phyloP scores from a whole-genome alignment of 2,797 vertebrate species.

The Molossus alvarezi region DNA sequence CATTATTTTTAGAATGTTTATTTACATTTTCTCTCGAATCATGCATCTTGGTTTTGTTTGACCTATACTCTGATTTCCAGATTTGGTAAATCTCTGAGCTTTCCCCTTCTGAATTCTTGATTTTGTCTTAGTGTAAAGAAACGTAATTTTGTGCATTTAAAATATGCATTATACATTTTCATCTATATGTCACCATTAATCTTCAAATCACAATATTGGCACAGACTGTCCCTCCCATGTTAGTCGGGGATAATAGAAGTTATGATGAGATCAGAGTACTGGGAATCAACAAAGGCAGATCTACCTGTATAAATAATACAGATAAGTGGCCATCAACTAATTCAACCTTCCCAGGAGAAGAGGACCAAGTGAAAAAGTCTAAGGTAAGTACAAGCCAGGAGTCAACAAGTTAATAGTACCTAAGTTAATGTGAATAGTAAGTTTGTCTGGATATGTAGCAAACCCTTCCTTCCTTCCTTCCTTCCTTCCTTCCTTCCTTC shows the following conservation, averaged over 20 bases:
- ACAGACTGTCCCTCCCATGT: background rate
- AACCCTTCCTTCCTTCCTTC: rapidly evolving
- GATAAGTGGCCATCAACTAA: background rate
- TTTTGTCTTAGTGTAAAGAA: background rate
- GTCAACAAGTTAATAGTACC: background rate
- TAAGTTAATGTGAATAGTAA: background rate
- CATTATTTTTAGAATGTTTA: constrained; percentile 40
- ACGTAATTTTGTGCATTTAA: background rate
- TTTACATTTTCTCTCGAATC: background rate
- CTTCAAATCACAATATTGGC: background rate
- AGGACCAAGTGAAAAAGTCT: background rate
- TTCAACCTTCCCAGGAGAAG: background rate
- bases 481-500: rapidly evolving
- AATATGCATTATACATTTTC: background rate
- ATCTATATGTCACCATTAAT: background rate
- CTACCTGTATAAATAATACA: background rate
- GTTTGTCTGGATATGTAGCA: background rate
- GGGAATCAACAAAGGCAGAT: background rate
- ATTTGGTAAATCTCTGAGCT: background rate
- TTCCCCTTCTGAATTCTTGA: background rate
- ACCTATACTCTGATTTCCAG: background rate
- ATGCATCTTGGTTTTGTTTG: background rate
- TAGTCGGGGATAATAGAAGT: background rate
- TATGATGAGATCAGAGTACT: background rate
- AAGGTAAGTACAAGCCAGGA: background rate